Percentiles rank a stretch among this genome's conserved stretches.
phyloP scores from a whole-genome alignment of 2,797 vertebrate genomes.

The Buceros bicornis region DNA sequence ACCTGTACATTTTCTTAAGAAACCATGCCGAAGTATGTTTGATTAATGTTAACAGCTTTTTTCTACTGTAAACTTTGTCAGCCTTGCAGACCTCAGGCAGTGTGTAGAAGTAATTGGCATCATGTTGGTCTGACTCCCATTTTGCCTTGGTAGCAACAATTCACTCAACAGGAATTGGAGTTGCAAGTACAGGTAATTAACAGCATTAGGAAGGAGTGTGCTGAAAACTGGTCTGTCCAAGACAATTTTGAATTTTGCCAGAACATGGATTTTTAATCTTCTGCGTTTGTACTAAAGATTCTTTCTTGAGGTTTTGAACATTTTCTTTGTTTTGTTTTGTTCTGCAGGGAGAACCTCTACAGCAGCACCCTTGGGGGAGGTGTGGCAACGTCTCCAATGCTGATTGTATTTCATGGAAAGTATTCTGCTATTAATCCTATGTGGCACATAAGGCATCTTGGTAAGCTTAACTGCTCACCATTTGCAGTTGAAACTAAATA shows the following conservation, averaged over 20 bases:
- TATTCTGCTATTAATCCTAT: conserved; percentile 82
- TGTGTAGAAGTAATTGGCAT: neutral
- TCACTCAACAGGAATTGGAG: neutral
- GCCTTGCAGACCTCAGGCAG: neutral
- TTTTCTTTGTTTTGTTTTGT: neutral
- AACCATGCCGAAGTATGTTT: neutral
- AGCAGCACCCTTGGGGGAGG: conserved; percentile 84
- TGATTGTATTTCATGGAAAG: conserved; percentile 85
- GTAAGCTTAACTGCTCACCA: conserved; percentile 57
- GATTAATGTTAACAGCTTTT: neutral
- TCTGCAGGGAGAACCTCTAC: conserved; percentile 84
- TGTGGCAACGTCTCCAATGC: conserved; percentile 85
- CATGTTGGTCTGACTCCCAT: neutral
- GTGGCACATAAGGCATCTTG: conserved; percentile 86
- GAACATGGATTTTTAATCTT: neutral
- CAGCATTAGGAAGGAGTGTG: neutral
- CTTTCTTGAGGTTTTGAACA: neutral
- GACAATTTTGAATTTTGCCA: neutral
- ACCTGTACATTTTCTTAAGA: neutral
- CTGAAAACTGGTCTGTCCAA: neutral
- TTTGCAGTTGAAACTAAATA: neutral
- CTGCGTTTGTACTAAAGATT: neutral
- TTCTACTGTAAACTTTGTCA: neutral
- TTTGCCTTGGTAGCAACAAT: neutral
- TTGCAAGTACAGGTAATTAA: neutral